Evolutionary conservation across 2,113 vertebrate genomes (phyloP), one percentile per base, ranked within the genome.

Genomic region (Chloropsis hardwickii): DNA sequence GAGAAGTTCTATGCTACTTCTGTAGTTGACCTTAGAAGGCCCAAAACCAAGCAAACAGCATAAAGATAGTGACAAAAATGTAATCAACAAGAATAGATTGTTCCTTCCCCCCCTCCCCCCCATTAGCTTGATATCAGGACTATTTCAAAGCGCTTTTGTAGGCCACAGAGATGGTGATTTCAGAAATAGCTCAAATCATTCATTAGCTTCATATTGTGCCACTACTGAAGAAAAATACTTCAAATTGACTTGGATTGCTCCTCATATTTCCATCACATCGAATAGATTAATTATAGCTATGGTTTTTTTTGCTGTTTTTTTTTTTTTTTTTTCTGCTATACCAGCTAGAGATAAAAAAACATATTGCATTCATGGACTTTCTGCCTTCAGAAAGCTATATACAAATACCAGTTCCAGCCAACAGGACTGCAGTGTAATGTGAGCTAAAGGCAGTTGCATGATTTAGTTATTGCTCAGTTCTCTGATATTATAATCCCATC

Each of bases 221-320:
- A 65, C 51, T 90, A 31, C 24, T 65, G 67, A 85, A 78, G 56
- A 90, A 84, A 83, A 94, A 91, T 76, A 37, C 29, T 65, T 69
- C 81, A 89, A 85, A 90, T 81, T 85, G 44, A 31, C 35, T 96
- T 85, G 48, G 29, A 79, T 92, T 95, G 45, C 37, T 86, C 7
- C 28, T 94, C 3, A 2, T 62, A 86, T 79, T 89, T 95, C 94
- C 84, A 61, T 71, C 45, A 82, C 14, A 80, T 40, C 33, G 37
- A 74, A 76, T n/a, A 76, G 80, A 95, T 92, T 97, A 97, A 95
- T 95, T 93, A 80, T 35, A 93, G 40, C 23, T 65, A 70, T 80
- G 50, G 14, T n/a, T 15, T 57, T 31, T 60, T 66, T 18, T 40
- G n/a, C n/a, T 24, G 13, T 24, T 31, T 61, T 40, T 51, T 19